phyloP scores from a whole-genome alignment of 2,113 vertebrate genomes.

The Nerophis ophidion region DNA sequence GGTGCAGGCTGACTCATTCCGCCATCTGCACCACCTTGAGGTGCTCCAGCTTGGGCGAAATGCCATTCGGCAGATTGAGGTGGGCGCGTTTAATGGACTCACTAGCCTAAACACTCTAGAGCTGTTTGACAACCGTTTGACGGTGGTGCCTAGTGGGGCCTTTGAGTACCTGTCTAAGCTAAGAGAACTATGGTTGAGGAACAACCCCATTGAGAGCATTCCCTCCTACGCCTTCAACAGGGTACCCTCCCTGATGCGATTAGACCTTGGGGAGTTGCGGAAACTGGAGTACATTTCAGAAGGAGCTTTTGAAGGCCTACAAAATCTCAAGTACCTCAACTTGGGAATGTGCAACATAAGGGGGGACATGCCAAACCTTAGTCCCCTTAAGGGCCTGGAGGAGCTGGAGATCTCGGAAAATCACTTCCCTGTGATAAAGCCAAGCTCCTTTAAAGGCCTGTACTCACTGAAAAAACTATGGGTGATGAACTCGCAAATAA shows the following conservation, averaged over 20 bases:
- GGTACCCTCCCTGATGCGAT: constrained; percentile 92
- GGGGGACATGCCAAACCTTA: constrained; percentile 92
- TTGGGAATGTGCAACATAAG: constrained; percentile 95
- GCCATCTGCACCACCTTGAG: constrained; percentile 95
- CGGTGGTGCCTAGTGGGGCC: constrained; percentile 94
- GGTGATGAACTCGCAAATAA: constrained; percentile 98
- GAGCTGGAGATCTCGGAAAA: constrained; percentile 98
- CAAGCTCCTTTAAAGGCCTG: constrained; percentile 88
- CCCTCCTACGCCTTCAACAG: constrained; percentile 97
- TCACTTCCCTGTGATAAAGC: constrained; percentile 85
- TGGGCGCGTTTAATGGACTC: constrained; percentile 95
- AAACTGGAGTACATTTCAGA: constrained; percentile 97
- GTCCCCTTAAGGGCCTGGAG: constrained; percentile 86
- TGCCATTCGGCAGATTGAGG: constrained; percentile 95
- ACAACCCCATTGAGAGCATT: constrained; percentile 98
- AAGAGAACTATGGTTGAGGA: constrained; percentile 94
- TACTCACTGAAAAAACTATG: constrained; percentile 91
- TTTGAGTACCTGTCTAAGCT: constrained; percentile 98
- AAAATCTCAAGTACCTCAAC: constrained; percentile 98
- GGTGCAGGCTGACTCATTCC: constrained; percentile 96
- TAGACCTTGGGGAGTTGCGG: constrained; percentile 94
- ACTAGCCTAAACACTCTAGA: constrained; percentile 97
- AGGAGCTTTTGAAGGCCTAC: constrained; percentile 93
- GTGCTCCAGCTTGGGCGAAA: constrained; percentile 95
- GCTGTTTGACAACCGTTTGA: constrained; percentile 96